phyloP scores from a whole-genome alignment of 1,140 invertebrate species.

The Rhopalosiphum maidis region DNA sequence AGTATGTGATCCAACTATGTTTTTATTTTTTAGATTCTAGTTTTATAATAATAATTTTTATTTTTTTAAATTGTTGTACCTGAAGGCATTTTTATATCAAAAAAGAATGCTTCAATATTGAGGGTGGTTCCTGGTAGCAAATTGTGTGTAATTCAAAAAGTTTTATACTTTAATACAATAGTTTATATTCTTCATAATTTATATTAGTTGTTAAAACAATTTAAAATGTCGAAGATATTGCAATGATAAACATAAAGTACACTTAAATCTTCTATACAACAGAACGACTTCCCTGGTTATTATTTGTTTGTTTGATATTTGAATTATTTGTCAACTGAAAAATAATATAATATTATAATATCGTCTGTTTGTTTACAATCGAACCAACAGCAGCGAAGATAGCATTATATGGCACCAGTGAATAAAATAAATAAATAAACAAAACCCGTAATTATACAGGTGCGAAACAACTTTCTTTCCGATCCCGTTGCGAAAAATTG shows the following conservation, averaged over 20 bases:
- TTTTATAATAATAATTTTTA: neutral
- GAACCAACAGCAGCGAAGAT: neutral
- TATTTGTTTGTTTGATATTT: neutral
- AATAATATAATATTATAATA: neutral
- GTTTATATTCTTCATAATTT: neutral
- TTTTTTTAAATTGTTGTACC: no score
- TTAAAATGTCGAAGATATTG: neutral
- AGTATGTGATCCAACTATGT: no score
- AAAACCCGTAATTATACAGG: constrained; percentile 2
- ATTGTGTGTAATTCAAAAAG: no score
- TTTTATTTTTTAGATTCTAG: neutral
- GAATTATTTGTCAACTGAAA: neutral
- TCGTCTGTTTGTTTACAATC: neutral
- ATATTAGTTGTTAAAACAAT: neutral
- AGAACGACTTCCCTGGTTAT: neutral
- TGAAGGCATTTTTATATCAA: no score
- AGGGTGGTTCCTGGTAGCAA: no score
- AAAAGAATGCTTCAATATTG: no score
- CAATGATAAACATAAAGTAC: neutral
- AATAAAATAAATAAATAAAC: neutral
- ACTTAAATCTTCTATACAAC: no score
- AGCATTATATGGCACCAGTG: neutral
- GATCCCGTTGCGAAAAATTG: neutral
- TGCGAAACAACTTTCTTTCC: constrained; percentile 24
- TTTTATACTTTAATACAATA: neutral